phyloP scores from a whole-genome alignment of 2,797 vertebrate genomes.

The Malurus splendens region DNA sequence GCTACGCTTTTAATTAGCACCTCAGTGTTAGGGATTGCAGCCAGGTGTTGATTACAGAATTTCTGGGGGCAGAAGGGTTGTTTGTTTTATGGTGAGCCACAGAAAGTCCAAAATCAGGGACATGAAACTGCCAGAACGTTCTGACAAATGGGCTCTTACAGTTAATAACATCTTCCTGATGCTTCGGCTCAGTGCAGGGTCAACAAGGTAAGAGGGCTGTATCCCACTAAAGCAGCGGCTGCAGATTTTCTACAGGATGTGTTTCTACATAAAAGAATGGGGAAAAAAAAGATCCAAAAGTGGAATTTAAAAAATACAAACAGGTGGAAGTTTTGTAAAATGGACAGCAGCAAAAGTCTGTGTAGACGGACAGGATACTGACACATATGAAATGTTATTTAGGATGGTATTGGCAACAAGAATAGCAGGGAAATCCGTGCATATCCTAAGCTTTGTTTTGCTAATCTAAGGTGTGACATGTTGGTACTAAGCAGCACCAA shows the following conservation, averaged over 20 bases:
- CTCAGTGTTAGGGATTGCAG: not conserved
- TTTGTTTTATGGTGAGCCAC: not conserved
- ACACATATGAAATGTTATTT: not conserved
- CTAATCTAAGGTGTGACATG: not conserved
- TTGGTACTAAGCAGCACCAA: not conserved
- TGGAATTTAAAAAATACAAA: not conserved
- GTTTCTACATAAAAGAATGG: not conserved
- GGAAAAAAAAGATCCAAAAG: not conserved
- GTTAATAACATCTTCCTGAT: not conserved
- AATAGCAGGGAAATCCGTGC: not conserved
- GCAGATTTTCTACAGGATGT: not conserved
- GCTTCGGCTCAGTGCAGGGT: not conserved
- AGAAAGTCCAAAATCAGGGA: not conserved
- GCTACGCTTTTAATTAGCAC: constrained; percentile 3
- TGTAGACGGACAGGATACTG: not conserved
- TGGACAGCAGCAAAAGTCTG: not conserved
- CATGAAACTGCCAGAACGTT: not conserved
- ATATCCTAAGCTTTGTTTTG: not conserved
- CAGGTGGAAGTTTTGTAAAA: not conserved
- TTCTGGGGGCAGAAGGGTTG: not conserved
- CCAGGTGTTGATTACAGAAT: not conserved
- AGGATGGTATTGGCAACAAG: not conserved
- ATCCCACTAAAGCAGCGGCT: not conserved
- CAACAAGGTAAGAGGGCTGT: not conserved
- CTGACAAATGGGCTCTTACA: not conserved